Evolutionary conservation across 1,140 invertebrate genomes (phyloP).

Genomic region (Ooceraea biroi): DNA sequence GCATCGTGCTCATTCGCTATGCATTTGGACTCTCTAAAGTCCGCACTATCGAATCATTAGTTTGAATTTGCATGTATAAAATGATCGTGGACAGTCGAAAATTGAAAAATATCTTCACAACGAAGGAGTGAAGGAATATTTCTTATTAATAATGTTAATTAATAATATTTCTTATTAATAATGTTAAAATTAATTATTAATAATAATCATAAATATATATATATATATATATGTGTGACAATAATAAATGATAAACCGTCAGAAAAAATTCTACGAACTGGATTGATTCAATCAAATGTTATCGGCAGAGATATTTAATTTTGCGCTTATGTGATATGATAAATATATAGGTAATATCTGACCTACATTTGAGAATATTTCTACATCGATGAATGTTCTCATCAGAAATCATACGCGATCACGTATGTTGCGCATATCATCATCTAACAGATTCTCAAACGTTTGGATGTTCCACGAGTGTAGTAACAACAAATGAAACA

Average conservation of each 20-base stretch:
- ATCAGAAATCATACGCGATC: no score
- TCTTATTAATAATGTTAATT: no score
- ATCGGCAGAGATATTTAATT: no score
- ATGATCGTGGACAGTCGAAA: conserved; percentile 17
- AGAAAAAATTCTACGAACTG: neutral
- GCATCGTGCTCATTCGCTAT: conserved; percentile 33
- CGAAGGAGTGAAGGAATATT: neutral
- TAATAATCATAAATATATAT: no score
- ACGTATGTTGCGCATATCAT: neutral
- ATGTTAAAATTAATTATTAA: no score
- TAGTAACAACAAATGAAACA: neutral
- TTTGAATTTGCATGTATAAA: conserved; percentile 39
- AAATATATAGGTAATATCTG: no score
- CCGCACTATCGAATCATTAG: conserved; percentile 44
- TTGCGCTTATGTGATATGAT: neutral
- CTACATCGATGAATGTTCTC: no score
- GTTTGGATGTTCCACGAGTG: neutral
- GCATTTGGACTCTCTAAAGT: conserved; percentile 29
- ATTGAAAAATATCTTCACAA: neutral
- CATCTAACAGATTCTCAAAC: neutral
- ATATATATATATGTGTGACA: neutral
- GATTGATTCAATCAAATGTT: neutral
- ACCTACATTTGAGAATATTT: no score
- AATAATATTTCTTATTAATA: no score
- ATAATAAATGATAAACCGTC: neutral